phyloP scores from a whole-genome alignment of 1,140 invertebrate species.

The Trialeurodes vaporariorum region DNA sequence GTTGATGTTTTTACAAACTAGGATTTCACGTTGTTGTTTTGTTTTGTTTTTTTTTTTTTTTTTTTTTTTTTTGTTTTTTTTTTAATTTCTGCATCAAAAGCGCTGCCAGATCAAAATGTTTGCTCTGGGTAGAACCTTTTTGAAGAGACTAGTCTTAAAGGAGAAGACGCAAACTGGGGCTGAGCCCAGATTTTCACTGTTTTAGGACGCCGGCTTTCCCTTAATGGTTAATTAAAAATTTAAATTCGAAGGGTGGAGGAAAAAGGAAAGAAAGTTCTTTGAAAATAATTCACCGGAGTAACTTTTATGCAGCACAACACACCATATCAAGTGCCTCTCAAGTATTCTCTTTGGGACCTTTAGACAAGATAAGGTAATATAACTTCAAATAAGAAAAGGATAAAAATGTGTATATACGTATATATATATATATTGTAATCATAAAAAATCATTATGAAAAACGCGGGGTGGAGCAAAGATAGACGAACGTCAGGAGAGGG shows the following conservation, averaged over 20 bases:
- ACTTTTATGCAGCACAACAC: background rate
- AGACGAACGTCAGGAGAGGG: no score
- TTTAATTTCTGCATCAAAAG: no score
- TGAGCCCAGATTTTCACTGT: no score
- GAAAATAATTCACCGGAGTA: background rate
- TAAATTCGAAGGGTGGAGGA: background rate
- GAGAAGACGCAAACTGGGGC: no score
- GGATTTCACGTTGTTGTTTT: no score
- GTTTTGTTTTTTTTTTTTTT: no score
- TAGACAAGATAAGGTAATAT: background rate
- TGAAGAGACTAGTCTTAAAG: no score
- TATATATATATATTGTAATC: no score
- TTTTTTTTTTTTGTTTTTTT: no score
- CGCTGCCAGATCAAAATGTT: no score
- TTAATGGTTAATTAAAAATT: background rate
- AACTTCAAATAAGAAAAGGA: background rate
- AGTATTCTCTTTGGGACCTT: background rate
- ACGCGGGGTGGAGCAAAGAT: background rate
- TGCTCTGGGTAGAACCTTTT: no score
- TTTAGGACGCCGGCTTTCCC: background rate
- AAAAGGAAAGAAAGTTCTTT: background rate
- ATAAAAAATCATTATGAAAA: background rate
- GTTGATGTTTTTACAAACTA: no score
- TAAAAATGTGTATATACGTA: background rate
- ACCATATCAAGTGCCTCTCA: background rate